Evolutionary conservation across 2,888 invertebrate species (phyloP).

Genomic region (Eurois occulta): DNA sequence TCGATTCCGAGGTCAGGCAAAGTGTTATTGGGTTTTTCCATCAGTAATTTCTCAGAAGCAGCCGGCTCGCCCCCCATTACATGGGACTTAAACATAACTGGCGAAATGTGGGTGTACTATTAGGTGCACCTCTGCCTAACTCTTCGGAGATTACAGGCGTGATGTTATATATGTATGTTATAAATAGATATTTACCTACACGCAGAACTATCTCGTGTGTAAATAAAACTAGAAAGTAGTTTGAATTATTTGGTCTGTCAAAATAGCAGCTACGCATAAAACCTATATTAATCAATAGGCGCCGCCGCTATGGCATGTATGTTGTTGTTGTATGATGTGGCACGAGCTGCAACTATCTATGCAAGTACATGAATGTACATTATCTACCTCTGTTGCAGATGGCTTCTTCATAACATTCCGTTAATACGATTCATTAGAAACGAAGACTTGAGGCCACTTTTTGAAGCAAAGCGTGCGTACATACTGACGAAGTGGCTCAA

Average conservation of each 20-base stretch:
- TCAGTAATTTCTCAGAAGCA: not conserved
- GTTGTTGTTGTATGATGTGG: not conserved
- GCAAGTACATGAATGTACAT: slow-evolving; percentile 20
- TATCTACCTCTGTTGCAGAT: slow-evolving; percentile 71
- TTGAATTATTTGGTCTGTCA: too few relatives aligned
- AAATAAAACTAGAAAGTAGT: too few relatives aligned
- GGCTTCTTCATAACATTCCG: slow-evolving; percentile 77
- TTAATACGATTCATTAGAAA: slow-evolving; percentile 66
- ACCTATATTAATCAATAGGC: too few relatives aligned
- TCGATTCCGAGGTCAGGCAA: not conserved
- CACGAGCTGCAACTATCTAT: not conserved
- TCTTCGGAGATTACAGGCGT: not conserved
- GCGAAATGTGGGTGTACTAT: too few relatives aligned
- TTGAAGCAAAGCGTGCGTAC: slow-evolving; percentile 74
- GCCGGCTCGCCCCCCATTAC: too few relatives aligned
- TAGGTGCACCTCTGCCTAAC: too few relatives aligned
- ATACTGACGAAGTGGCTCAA: slow-evolving; percentile 72
- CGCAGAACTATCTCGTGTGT: too few relatives aligned
- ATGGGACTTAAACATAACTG: too few relatives aligned
- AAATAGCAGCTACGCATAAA: too few relatives aligned
- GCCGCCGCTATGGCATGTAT: not conserved
- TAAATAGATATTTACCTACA: too few relatives aligned
- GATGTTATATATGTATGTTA: not conserved
- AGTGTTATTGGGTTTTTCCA: not conserved
- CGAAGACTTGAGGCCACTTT: slow-evolving; percentile 70